Base-by-base conservation (phyloP, 2,797 vertebrate genomes). In the Sternarchorhynchus goeldii region DNA sequence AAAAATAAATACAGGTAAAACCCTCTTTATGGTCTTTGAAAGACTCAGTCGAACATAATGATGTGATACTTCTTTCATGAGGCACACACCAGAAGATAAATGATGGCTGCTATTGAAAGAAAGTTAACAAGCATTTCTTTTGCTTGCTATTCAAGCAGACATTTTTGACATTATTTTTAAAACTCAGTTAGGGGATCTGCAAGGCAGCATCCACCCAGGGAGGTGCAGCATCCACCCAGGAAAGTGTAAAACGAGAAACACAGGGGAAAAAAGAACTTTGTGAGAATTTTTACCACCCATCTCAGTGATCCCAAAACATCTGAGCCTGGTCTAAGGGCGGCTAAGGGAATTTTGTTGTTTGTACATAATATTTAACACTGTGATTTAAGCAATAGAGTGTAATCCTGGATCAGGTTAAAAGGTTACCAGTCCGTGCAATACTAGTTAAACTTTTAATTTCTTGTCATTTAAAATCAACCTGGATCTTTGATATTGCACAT, bases 241-340 rank as follows among this genome's bases (percentile, higher is more conserved):
- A 31, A 36, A 16, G 62, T 36, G 16, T 1, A 64, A 14, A 36
- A 17, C 18, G 29, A 29, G 60, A 80, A 81, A 65, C 72, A 81
- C 79, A 81, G 74, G 73, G 76, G 76, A 73, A 65, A 62, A 72
- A 72, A 53, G 36, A 66, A 81, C 79, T 72, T 45, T 67, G 65
- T 76, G 17, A 72, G 55, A 32, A 7, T 39, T 14, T 66, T 68
- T 53, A 57, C 55, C 50, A 66, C 69, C 59, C 53, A 70, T 5
- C 20, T 39, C 7, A 2, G 29, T 64, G 78, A 68, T 41, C 65
- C 31, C 34, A 60, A 59, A 56, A 8, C 0, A 34, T 58, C 59
- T 57, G 21, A 16, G 14, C 78, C 32, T 29, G 31, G 73, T 71
- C 72, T 6, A 18, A 12, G 25, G 57, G 25, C 69, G 6, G 32